These are phyloP conservation scores for Cosmopolites sordidus DNA, from an alignment of 2,888 invertebrate species.

Conservation along the genomic window DNA sequence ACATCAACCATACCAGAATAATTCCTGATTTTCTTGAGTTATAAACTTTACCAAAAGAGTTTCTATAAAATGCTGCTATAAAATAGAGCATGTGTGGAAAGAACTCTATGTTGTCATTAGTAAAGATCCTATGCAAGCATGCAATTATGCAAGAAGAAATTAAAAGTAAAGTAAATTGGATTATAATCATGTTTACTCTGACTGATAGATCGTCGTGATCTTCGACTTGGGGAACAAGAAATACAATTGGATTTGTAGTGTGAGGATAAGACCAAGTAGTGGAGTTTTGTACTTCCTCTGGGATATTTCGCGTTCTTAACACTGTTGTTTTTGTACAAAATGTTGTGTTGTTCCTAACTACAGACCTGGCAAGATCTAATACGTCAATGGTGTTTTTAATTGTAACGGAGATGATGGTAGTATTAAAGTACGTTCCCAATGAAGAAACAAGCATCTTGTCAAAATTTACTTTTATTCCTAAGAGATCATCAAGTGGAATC, in stretches of 20 bases:
- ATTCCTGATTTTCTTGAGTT: too few relatives aligned
- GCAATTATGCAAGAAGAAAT: neutral
- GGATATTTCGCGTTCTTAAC: neutral
- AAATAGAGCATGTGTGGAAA: too few relatives aligned
- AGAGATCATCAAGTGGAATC: neutral
- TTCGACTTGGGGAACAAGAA: neutral
- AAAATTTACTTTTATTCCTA: neutral
- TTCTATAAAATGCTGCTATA: too few relatives aligned
- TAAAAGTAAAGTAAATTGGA: neutral
- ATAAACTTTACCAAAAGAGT: too few relatives aligned
- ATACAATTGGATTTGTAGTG: neutral
- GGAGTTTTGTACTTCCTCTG: neutral
- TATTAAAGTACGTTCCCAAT: neutral
- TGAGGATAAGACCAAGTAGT: neutral
- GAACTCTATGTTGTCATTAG: neutral
- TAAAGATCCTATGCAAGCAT: neutral
- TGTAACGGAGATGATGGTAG: neutral
- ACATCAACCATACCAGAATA: too few relatives aligned
- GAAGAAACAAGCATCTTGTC: neutral
- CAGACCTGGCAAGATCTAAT: neutral
- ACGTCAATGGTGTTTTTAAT: neutral
- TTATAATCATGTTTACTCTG: neutral
- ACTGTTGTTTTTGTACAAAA: neutral
- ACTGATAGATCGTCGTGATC: neutral
- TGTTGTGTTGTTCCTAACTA: neutral